A percentile compares a stretch with the other conserved stretches of the same genome.
These are phyloP conservation scores for Morpho achilles DNA, from an alignment of 2,888 invertebrate genomes.

Conservation along the genomic window DNA sequence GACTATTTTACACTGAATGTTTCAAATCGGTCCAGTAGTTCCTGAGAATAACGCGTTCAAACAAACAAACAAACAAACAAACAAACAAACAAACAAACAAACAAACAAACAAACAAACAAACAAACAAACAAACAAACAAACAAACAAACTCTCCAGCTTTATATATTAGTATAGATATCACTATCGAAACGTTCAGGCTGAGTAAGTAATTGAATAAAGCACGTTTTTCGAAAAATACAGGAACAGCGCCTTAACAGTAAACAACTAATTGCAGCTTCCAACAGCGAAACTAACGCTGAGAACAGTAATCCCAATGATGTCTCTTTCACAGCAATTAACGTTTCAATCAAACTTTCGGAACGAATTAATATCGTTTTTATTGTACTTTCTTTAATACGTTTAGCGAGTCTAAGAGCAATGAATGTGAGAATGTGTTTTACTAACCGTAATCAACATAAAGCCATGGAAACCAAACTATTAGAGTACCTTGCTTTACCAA, in stretches of 20 bases:
- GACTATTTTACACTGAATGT: no score
- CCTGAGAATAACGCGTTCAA: no score
- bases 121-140: no score
- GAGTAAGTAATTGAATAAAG: no score
- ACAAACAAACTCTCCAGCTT: no score
- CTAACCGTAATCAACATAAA: neutral
- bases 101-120: no score
- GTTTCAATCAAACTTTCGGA: conserved; percentile 35
- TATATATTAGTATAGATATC: no score
- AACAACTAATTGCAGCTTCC: conserved; percentile 37
- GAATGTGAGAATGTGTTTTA: conserved; percentile 1
- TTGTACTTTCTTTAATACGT: conserved; percentile 26
- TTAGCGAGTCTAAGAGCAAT: conserved; percentile 3
- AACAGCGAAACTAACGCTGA: conserved; percentile 30
- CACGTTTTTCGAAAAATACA: neutral
- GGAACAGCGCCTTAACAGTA: conserved; percentile 1
- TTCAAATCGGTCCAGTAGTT: no score
- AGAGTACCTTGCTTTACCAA: no score
- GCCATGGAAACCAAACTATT: neutral
- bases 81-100: no score
- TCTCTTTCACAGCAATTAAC: conserved; percentile 35
- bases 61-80: no score
- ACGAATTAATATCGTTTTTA: conserved; percentile 30
- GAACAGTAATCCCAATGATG: conserved; percentile 26
- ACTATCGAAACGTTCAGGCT: no score